These are phyloP conservation scores for Hoplodrina ambigua DNA, from an alignment of 2,888 invertebrate species.

Conservation along the genomic window DNA sequence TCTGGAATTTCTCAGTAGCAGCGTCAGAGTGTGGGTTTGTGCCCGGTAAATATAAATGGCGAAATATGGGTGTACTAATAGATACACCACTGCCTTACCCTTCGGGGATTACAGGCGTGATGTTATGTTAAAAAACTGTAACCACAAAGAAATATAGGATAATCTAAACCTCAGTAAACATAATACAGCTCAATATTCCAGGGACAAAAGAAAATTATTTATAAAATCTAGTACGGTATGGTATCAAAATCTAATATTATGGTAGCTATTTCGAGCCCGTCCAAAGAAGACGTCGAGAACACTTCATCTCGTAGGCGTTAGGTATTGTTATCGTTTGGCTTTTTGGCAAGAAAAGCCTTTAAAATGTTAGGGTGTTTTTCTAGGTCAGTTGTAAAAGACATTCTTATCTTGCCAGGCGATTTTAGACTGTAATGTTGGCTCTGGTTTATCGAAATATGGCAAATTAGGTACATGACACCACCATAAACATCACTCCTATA, in stretches of 20 bases:
- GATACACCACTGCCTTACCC: too few species aligned
- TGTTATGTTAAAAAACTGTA: neutral
- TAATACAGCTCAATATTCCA: conserved; percentile 10
- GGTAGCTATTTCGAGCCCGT: conserved; percentile 1
- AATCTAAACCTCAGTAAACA: conserved; percentile 12
- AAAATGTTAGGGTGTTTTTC: conserved; percentile 1
- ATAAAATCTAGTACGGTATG: conserved; percentile 12
- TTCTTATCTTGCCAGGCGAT: conserved; percentile 1
- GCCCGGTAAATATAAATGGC: neutral
- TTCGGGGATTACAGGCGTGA: too few species aligned
- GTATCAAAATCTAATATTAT: too few species aligned
- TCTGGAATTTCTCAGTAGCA: too few species aligned
- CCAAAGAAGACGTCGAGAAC: conserved; percentile 18
- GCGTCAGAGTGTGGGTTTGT: too few species aligned
- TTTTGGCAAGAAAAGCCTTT: conserved; percentile 21
- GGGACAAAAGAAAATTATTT: conserved; percentile 24
- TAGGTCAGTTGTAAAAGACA: neutral
- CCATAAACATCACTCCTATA: too few species aligned
- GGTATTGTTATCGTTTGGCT: conserved; percentile 40
- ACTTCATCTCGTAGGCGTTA: conserved; percentile 35
- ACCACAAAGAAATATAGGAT: conserved; percentile 15
- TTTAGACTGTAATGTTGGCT: neutral
- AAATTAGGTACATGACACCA: too few species aligned
- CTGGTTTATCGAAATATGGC: too few species aligned
- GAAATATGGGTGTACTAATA: too few species aligned